A percentile compares a stretch with the other conserved stretches of the same genome.
phyloP scores from a whole-genome alignment of 2,797 vertebrate species.

The Rachycentron canadum region DNA sequence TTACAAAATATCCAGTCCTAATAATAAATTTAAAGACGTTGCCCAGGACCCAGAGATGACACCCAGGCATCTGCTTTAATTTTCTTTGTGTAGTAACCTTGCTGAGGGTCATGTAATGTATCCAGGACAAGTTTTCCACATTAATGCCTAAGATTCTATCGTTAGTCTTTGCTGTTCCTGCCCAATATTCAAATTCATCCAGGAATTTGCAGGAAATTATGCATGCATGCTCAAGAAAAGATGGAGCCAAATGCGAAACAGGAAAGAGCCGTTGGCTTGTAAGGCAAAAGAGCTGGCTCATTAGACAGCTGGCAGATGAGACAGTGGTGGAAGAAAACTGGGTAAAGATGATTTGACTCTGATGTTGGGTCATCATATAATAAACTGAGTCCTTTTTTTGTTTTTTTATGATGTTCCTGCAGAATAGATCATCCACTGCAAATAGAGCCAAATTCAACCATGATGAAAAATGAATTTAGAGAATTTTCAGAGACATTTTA shows the following conservation, averaged over 20 bases:
- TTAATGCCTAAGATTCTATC: neutral
- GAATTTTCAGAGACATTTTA: too few species aligned
- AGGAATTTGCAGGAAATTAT: neutral
- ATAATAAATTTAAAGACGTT: neutral
- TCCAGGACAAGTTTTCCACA: neutral
- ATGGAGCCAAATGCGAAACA: neutral
- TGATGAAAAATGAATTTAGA: too few species aligned
- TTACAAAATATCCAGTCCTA: neutral
- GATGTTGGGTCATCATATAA: too few species aligned
- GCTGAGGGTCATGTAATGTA: neutral
- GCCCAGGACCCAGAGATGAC: neutral
- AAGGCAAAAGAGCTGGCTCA: neutral
- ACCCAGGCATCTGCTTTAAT: neutral
- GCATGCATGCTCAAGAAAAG: neutral
- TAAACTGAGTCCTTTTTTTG: too few species aligned
- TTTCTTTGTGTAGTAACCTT: conserved; percentile 2
- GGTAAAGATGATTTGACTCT: neutral
- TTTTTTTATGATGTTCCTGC: too few species aligned
- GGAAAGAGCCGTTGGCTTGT: neutral
- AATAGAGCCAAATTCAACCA: too few species aligned
- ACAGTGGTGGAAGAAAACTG: neutral
- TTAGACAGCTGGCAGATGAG: neutral
- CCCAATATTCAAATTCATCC: neutral
- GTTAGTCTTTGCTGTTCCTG: neutral
- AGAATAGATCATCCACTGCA: too few species aligned